Evolutionary conservation across 2,888 invertebrate species (phyloP), one percentile per base, ranked within the genome.

Genomic region (Petrophora chlorosata): DNA sequence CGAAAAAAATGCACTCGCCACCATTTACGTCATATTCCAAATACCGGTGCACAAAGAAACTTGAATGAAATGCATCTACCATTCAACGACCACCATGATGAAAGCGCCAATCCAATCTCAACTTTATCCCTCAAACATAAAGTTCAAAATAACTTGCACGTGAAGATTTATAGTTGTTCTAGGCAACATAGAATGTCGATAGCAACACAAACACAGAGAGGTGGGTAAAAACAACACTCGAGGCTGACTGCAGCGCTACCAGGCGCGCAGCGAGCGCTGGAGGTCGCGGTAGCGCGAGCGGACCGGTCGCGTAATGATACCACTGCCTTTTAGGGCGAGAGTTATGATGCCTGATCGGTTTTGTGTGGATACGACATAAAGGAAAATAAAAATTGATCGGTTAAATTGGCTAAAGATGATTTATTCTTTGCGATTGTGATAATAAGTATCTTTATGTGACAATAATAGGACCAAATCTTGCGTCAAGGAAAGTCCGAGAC

Each of bases 271-370:
- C 65, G 87, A 71, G 68, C 58, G 55, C 82, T 85, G 79, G 53
- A 66, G 63, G 51, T 66, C 64, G 42, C 72, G n/a, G n/a, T n/a
- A n/a, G n/a, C 76, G 72, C 77, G 77, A 76, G 79, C 79, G 64
- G 79, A 80, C 85, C 81, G 85, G 84, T 81, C 79, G 66, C 61
- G 80, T 88, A 88, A 87, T 88, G 87, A 85, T 82, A 86, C 85
- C 75, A 82, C 69, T 76, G 72, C 89, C 89, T 87, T 90, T 79
- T 89, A 88, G 79, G 86, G 87, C 82, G 62, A 73, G 65, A 77
- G 79, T 82, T 87, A 86, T 84, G 82, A 87, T 77, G 76, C 70
- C 67, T 70, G 73, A 63, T 63, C 58, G 74, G 57, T 58, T 56
- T 76, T 71, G 49, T 67, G 60, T 81, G 85, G 88, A 87, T 76